Percentiles rank a stretch among this genome's conserved stretches.
These are phyloP conservation scores for Chelidonichthys spinosus DNA, from an alignment of 2,797 vertebrate genomes.

Conservation along the genomic window DNA sequence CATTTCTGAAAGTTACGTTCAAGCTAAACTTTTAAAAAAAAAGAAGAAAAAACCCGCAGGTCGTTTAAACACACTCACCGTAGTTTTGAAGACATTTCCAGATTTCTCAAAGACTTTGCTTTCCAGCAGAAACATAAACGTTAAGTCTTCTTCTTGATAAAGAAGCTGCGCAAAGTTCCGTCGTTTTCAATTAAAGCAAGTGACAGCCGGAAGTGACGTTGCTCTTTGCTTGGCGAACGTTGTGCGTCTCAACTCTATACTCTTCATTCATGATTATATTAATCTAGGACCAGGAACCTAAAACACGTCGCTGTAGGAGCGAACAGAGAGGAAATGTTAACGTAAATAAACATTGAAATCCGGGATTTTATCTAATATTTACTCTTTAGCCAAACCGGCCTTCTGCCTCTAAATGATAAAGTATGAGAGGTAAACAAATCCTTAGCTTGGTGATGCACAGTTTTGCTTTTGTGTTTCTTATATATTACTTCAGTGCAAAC, in stretches of 20 bases:
- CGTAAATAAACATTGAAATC: neutral
- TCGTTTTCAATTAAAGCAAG: neutral
- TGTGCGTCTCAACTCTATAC: too few relatives aligned
- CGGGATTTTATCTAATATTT: neutral
- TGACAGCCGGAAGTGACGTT: slow-evolving; percentile 8
- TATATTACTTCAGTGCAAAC: neutral
- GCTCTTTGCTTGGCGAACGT: neutral
- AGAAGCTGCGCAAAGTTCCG: neutral
- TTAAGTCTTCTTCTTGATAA: neutral
- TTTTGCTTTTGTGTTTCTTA: neutral
- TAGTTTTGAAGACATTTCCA: neutral
- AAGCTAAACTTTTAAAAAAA: neutral
- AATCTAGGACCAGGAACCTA: neutral
- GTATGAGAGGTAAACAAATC: neutral
- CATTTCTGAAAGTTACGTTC: neutral
- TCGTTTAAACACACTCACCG: neutral
- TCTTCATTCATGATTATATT: neutral
- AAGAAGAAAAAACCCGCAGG: neutral
- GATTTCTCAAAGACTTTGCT: neutral
- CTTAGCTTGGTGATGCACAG: neutral
- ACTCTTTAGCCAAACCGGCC: neutral
- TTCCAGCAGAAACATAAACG: neutral
- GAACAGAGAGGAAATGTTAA: neutral
- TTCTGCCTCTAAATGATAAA: too few relatives aligned
- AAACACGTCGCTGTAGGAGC: neutral